A percentile compares a stretch with the other conserved stretches of the same genome.
These are phyloP conservation scores for Poeciliopsis infans DNA, from an alignment of 2,797 vertebrate species.

Conservation along the genomic window DNA sequence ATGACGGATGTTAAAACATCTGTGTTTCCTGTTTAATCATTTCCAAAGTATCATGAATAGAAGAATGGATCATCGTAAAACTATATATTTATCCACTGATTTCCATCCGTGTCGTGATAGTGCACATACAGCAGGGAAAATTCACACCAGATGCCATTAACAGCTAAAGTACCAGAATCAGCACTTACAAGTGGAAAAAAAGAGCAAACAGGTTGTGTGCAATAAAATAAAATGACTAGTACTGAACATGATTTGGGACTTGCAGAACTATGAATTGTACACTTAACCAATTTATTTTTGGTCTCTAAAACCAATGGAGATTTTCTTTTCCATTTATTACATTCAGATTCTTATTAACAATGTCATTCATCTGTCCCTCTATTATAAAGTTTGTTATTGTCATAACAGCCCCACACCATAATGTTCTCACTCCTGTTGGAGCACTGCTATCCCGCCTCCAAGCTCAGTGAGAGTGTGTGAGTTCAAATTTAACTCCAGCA, in stretches of 20 bases:
- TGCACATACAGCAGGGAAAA: not conserved
- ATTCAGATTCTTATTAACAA: not conserved
- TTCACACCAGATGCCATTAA: not conserved
- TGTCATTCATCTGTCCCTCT: not conserved
- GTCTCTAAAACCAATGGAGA: not conserved
- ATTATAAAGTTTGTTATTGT: not conserved
- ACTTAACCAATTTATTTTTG: not conserved
- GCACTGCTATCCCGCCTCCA: not conserved
- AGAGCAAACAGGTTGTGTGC: not conserved
- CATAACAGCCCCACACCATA: not conserved
- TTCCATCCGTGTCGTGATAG: not conserved
- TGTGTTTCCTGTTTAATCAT: not conserved
- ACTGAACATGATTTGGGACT: not conserved
- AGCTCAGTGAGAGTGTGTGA: not conserved
- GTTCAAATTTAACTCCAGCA: not conserved
- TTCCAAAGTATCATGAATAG: not conserved
- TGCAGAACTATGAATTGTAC: not conserved
- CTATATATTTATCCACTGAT: not conserved
- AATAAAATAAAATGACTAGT: not conserved
- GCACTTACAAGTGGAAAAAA: not conserved
- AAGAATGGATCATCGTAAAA: not conserved
- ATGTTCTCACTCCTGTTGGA: not conserved
- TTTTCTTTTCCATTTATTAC: not conserved
- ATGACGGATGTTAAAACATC: not conserved
- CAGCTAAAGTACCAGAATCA: not conserved